These are phyloP conservation scores for Acrossocheilus fasciatus DNA, from an alignment of 2,797 vertebrate species.

Conservation along the genomic window DNA sequence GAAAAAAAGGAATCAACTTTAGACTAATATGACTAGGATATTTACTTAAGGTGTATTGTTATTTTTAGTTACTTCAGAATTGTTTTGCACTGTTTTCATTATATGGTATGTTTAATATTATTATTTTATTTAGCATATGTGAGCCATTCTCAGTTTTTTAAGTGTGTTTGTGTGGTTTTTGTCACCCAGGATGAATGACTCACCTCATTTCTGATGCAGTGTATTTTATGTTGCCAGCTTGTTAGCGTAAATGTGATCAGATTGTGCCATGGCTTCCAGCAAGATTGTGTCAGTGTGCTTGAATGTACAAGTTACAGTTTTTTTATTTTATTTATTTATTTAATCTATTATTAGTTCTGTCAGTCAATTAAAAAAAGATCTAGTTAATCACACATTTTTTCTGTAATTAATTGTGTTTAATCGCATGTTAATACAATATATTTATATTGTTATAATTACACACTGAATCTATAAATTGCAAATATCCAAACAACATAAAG, in stretches of 20 bases:
- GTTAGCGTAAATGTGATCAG: slow-evolving; percentile 69
- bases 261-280: slow-evolving; percentile 52
- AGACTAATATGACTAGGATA: not conserved
- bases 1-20: not conserved
- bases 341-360: not conserved
- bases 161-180: slow-evolving; percentile 12
- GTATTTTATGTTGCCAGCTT: slow-evolving; percentile 56
- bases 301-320: not conserved
- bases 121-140: slow-evolving; percentile 13
- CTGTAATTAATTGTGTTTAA: not conserved
- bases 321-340: not conserved
- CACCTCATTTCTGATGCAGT: slow-evolving; percentile 38
- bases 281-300: slow-evolving; percentile 21
- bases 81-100: slow-evolving; percentile 30
- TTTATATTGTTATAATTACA: not conserved
- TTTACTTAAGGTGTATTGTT: not conserved
- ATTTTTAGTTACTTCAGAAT: slow-evolving; percentile 30
- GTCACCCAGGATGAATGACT: slow-evolving; percentile 30
- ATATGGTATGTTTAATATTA: not conserved
- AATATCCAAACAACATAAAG: not conserved
- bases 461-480: not conserved
- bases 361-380: not conserved
- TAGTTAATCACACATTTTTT: not conserved
- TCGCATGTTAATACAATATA: not conserved
- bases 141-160: not conserved